These are phyloP conservation scores for Trichogramma evanescens DNA, from an alignment of 2,888 invertebrate genomes.

Conservation along the genomic window DNA sequence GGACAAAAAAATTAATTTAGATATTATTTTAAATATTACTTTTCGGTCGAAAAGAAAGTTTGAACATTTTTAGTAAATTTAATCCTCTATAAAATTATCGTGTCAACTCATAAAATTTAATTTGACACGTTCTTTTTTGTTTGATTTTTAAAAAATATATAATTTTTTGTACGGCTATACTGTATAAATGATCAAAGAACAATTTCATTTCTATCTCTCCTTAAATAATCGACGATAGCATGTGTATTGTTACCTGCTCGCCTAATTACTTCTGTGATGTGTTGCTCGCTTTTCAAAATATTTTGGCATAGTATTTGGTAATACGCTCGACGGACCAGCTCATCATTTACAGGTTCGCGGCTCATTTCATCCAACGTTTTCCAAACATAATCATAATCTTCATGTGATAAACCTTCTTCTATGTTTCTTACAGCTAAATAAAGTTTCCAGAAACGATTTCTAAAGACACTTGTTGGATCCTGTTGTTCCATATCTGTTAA, in stretches of 20 bases:
- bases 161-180: background rate
- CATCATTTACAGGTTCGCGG: conserved; percentile 14
- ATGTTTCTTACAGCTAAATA: conserved; percentile 27
- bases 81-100: too few relatives aligned
- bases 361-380: conserved; percentile 24
- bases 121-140: background rate
- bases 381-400: conserved; percentile 31
- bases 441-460: conserved; percentile 29
- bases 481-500: conserved; percentile 20
- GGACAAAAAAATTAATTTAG: too few relatives aligned
- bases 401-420: conserved; percentile 25
- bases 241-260: conserved; percentile 32
- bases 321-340: conserved; percentile 25
- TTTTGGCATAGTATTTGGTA: conserved; percentile 31
- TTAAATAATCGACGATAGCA: conserved; percentile 13
- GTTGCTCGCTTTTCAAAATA: conserved; percentile 27
- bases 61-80: too few relatives aligned
- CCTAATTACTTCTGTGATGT: conserved; percentile 28
- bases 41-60: too few relatives aligned
- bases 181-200: conserved; percentile 1
- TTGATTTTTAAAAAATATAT: background rate
- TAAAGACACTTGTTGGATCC: conserved; percentile 13
- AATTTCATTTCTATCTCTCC: background rate
- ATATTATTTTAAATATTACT: too few relatives aligned
- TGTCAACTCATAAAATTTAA: background rate